Evolutionary conservation across 1,140 invertebrate genomes (phyloP), one percentile per base, ranked within the genome.

Genomic region (Cyphomyrmex costatus): DNA sequence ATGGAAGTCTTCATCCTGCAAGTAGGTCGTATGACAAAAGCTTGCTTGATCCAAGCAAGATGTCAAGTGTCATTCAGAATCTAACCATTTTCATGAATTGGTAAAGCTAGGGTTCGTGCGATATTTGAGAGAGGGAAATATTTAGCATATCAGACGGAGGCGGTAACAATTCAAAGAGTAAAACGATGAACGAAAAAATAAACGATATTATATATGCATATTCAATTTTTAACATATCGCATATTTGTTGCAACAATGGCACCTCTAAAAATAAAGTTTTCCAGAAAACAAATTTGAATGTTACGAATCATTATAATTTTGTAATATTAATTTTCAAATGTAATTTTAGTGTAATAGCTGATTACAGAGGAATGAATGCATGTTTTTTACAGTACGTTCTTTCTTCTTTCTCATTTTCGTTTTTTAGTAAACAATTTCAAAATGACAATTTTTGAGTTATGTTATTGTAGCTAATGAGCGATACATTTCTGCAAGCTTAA

Each of bases 41-140:
- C n/a, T n/a, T n/a, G n/a, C n/a, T n/a, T 58, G 79, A 83, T 73
- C 53, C 36, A 56, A 83, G 53, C 33, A 73, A 74, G 68, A 73
- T 74, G 79, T 83, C 79, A 83, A 73, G 68, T 83, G 68, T 83
- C 79, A 83, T 83, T 83, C 68, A 60, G 42, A n/a, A 74, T 60
- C 79, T 74, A 82, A 60, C 66, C 66, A 36, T 71, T 58, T 3
- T n/a, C 68, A 83, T 83, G 79, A 83, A 83, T 83, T 83, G 53
- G n/a, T 74, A 73, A 83, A 83, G 79, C 30, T 83, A 83, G 79
- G 51, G 68, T 65, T 65, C 76, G 27, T 60, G 36, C 21, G 53
- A 73, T 73, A 83, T 73, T 73, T 14, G 53, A 71, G 36, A 74
- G 66, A 42, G 16, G 61, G 36, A 74, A 74, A 82, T 82, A 82